Evolutionary conservation across 2,888 invertebrate species (phyloP).

Genomic region (Acheta domesticus): DNA sequence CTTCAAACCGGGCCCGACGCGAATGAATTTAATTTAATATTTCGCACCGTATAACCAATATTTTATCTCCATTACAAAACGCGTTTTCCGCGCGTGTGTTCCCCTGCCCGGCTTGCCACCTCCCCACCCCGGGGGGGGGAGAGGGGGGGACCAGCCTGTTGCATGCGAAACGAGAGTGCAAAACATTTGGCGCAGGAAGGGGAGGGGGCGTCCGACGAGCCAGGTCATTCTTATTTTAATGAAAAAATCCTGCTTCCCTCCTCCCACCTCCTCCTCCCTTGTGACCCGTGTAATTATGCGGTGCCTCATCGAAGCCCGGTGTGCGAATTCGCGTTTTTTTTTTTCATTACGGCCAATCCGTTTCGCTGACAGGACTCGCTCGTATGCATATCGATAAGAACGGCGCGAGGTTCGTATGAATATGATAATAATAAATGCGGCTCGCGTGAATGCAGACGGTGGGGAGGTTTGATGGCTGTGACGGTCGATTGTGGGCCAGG

Average conservation of each 20-base stretch:
- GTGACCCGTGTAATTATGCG: neutral
- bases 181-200: neutral
- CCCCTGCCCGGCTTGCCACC: neutral
- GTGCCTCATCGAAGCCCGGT: neutral
- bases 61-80: slow-evolving; percentile 3
- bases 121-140: too few relatives aligned
- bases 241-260: neutral
- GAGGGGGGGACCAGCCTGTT: neutral
- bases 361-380: neutral
- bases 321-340: neutral
- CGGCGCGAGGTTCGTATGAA: neutral
- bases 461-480: too few relatives aligned
- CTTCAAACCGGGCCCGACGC: neutral
- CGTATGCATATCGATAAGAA: slow-evolving; percentile 18
- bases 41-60: slow-evolving; percentile 1
- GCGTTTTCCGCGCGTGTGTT: neutral
- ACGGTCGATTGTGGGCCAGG: neutral
- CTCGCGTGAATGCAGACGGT: too few relatives aligned
- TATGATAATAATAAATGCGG: neutral
- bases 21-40: neutral
- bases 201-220: too few relatives aligned
- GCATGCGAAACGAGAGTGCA: slow-evolving; percentile 7
- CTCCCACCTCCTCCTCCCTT: neutral
- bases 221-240: neutral
- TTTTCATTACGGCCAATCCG: neutral